These are phyloP conservation scores for Geotrypetes seraphini DNA, from an alignment of 2,797 vertebrate genomes.

Conservation along the genomic window DNA sequence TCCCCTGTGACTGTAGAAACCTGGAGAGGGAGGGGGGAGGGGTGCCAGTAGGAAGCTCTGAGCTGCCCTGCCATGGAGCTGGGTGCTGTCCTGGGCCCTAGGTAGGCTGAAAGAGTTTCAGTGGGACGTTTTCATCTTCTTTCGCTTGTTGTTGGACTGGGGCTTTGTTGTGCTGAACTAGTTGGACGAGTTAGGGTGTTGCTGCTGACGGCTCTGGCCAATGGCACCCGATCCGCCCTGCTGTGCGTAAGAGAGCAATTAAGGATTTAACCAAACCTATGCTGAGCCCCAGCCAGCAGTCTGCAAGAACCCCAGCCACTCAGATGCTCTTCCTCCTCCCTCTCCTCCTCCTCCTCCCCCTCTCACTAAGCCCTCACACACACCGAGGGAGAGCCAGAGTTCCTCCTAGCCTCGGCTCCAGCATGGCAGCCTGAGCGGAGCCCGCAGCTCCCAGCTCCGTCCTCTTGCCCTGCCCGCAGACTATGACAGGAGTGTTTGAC, in stretches of 20 bases:
- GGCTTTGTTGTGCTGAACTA: conserved; percentile 79
- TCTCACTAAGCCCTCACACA: not conserved
- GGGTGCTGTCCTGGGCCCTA: too few species aligned
- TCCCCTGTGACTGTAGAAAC: too few species aligned
- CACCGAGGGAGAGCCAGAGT: conserved; percentile 35
- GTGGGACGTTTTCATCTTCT: not conserved
- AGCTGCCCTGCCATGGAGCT: too few species aligned
- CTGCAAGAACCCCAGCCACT: conserved; percentile 68
- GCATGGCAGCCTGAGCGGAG: conserved; percentile 7
- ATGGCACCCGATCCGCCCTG: conserved; percentile 97
- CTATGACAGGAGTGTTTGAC: conserved; percentile 97
- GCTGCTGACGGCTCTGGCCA: conserved; percentile 87
- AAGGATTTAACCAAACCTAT: conserved; percentile 97
- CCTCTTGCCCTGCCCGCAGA: conserved; percentile 36
- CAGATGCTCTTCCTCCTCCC: conserved; percentile 51
- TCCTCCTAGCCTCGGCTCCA: conserved; percentile 24
- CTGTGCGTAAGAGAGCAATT: conserved; percentile 98
- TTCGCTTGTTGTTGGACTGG: conserved; percentile 3
- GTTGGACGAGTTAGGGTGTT: conserved; percentile 86
- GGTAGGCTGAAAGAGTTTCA: not conserved
- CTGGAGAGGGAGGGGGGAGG: too few species aligned
- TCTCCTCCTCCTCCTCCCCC: not conserved
- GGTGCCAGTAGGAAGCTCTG: too few species aligned
- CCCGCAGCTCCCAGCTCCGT: conserved; percentile 18
- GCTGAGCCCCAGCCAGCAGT: conserved; percentile 85